phyloP scores from a whole-genome alignment of 1,140 invertebrate species.

The Formica exsecta region DNA sequence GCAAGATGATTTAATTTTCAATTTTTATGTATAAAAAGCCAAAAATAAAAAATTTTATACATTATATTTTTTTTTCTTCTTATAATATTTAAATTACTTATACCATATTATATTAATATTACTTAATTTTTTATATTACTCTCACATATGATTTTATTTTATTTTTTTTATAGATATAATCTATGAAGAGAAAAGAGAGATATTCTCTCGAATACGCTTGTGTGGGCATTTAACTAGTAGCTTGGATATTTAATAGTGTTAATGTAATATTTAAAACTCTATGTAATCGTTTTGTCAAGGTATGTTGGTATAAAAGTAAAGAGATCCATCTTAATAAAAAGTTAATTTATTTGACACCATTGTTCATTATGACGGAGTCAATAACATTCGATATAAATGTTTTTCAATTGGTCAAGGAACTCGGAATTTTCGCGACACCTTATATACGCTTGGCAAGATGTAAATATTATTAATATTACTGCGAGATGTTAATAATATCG shows the following conservation, averaged over 20 bases:
- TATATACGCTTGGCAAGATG: slow-evolving; percentile 62
- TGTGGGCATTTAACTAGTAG: slow-evolving; percentile 1
- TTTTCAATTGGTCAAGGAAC: background rate
- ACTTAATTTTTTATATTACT: no score
- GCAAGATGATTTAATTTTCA: no score
- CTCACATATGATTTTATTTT: no score
- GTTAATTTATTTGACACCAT: slow-evolving; percentile 75
- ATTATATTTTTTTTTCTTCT: slow-evolving; percentile 4
- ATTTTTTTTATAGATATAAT: slow-evolving; percentile 1
- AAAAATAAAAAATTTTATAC: background rate
- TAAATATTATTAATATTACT: slow-evolving; percentile 66
- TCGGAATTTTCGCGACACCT: background rate
- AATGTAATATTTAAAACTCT: slow-evolving; percentile 11
- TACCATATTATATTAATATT: no score
- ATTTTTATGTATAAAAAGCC: no score
- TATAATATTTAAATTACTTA: background rate
- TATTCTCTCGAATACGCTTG: background rate
- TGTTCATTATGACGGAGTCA: slow-evolving; percentile 50
- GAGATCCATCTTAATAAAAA: slow-evolving; percentile 58
- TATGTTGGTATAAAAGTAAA: slow-evolving; percentile 22
- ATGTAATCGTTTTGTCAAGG: slow-evolving; percentile 12
- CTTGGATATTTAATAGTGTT: slow-evolving; percentile 3
- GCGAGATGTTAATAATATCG: slow-evolving; percentile 25
- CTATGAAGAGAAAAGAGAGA: background rate
- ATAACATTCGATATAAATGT: slow-evolving; percentile 60